Evolutionary conservation across 2,797 vertebrate species (phyloP), one percentile per base, ranked within the genome.

Genomic region (Mus caroli): DNA sequence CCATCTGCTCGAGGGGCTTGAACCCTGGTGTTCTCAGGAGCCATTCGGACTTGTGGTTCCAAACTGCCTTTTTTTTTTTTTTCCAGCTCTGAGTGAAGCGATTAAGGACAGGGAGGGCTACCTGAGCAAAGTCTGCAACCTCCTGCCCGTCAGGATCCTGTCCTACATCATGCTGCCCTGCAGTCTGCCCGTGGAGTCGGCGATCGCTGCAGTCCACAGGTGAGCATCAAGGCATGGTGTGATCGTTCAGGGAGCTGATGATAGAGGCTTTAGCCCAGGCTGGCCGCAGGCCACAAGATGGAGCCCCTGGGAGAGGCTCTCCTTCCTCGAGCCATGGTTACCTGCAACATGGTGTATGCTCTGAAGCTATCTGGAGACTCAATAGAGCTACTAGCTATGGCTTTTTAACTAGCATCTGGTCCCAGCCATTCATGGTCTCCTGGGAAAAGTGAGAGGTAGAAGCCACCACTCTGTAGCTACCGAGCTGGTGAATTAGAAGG

Each of bases 151-250:
- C 43, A 97, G 98, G 67, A 96, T 99, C 76, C 98, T 99, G 22
- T 99, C 99, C n/a, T 99, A 99, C 54, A 94, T 99, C 98, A 97
- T 99, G 94, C 93, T 99, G 97, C 99, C 99, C 0, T 99, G 98
- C 94, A 99, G 99, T 0, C 98, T 99, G 11, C 99, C 99, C 0
- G 98, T 99, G 71, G 99, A 99, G 97, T 99, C 99, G 0, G 99
- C 98, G 0, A 98, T 99, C 92, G 99, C 98, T 0, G 94, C 98
- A 4, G 98, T 98, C 76, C 98, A 99, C 96, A 99, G 99, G 99
- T 99, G 96, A 98, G 97, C 2, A 14, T 13, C 0, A 2, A 50
- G 20, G 43, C 13, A 22, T 19, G 37, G 28, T n/a, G 54, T 43
- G 52, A 4, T 6, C 12, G 34, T 26, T 56, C 86, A 88, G 52